phyloP scores from a whole-genome alignment of 2,888 invertebrate species.

The Pseudococcus viburni region DNA sequence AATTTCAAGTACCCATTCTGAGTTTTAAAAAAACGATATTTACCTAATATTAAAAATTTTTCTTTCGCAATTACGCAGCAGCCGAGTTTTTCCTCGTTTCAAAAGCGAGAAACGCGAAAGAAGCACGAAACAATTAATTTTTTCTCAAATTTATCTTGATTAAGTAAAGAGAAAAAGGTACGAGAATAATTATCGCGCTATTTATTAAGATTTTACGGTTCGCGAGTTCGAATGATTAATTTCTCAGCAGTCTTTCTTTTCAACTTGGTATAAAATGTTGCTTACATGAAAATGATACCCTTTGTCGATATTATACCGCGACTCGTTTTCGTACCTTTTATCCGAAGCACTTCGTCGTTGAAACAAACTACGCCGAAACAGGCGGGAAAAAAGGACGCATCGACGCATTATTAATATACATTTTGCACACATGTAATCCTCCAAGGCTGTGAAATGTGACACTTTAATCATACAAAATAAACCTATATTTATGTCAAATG shows the following conservation, averaged over 20 bases:
- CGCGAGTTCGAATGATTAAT: constrained; percentile 1
- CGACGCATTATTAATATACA: too few relatives aligned
- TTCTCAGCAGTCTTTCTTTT: neutral
- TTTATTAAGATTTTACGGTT: constrained; percentile 49
- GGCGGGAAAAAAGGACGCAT: too few relatives aligned
- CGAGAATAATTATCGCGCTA: constrained; percentile 29
- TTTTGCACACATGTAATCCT: neutral
- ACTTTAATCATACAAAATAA: constrained; percentile 12
- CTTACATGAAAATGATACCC: neutral
- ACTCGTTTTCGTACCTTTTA: neutral
- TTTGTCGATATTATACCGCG: too few relatives aligned
- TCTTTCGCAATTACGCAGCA: neutral
- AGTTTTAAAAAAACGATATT: neutral
- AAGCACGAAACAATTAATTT: constrained; percentile 35
- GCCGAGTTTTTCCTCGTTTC: neutral
- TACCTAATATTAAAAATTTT: neutral
- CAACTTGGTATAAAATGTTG: neutral
- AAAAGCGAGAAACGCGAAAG: neutral
- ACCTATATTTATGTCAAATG: neutral
- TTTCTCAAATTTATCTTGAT: constrained; percentile 47
- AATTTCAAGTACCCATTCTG: neutral
- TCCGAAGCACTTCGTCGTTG: neutral
- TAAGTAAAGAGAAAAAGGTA: constrained; percentile 24
- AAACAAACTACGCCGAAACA: too few relatives aligned
- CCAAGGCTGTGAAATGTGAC: neutral